A percentile compares a stretch with the other conserved stretches of the same genome.
phyloP scores from a whole-genome alignment of 2,888 invertebrate species.

The Parnassius apollo region DNA sequence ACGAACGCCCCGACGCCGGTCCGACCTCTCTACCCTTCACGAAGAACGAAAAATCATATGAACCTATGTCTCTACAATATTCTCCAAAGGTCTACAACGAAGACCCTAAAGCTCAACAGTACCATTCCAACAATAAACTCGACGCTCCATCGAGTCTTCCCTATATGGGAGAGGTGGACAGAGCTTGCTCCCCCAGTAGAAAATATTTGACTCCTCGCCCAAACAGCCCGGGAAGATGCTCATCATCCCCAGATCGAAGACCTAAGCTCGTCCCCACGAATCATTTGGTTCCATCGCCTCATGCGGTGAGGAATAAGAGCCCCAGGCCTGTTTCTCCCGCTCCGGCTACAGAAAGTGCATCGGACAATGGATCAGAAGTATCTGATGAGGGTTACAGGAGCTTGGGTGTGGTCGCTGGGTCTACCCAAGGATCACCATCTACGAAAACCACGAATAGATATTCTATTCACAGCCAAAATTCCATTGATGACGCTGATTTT shows the following conservation, averaged over 20 bases:
- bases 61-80: conserved; percentile 66
- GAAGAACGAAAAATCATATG: conserved; percentile 52
- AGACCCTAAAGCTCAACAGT: conserved; percentile 56
- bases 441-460: conserved; percentile 82
- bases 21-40: conserved; percentile 64
- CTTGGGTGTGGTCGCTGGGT: conserved; percentile 83
- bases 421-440: conserved; percentile 72
- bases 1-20: conserved; percentile 81
- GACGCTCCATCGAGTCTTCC: conserved; percentile 66
- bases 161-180: conserved; percentile 63
- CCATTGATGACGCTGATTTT: conserved; percentile 86
- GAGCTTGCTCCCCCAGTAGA: conserved; percentile 63
- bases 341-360: conserved; percentile 81
- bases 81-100: conserved; percentile 49
- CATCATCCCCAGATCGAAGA: conserved; percentile 68
- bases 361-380: conserved; percentile 91
- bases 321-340: conserved; percentile 80
- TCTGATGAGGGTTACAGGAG: conserved; percentile 93
- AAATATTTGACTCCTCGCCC: conserved; percentile 54
- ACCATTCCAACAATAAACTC: conserved; percentile 58
- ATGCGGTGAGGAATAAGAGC: conserved; percentile 65
- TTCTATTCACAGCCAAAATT: conserved; percentile 86
- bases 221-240: conserved; percentile 63
- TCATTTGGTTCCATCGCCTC: conserved; percentile 76
- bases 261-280: conserved; percentile 61